Conservation (phyloP, 2,113 vertebrate genomes). For the Coptodon bakossiorum region DNA sequence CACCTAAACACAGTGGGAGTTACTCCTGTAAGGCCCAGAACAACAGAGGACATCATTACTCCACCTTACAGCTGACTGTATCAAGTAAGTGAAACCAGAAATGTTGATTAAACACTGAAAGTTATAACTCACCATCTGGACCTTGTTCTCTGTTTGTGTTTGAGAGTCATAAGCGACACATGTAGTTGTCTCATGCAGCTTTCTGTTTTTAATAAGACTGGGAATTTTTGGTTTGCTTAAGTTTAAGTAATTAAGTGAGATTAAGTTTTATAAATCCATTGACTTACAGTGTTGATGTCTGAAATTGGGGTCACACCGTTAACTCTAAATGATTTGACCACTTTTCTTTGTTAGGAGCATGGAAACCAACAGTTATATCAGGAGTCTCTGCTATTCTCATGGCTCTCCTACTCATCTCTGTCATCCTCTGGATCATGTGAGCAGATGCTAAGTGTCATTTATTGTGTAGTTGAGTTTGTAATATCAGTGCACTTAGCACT, state of each 20-base stretch:
- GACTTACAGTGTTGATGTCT: not conserved
- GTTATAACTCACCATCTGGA: rapidly evolving
- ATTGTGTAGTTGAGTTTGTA: not conserved
- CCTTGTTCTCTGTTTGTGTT: not conserved
- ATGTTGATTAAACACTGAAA: not conserved
- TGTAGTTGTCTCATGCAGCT: not conserved
- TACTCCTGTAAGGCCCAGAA: not conserved
- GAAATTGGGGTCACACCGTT: not conserved
- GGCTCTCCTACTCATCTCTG: not conserved
- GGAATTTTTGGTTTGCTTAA: rapidly evolving
- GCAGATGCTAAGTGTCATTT: not conserved
- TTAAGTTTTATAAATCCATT: not conserved
- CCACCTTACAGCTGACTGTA: not conserved
- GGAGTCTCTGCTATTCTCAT: not conserved
- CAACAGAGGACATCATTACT: not conserved
- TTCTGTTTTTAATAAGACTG: not conserved
- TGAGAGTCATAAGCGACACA: not conserved
- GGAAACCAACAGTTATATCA: not conserved
- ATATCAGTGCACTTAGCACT: not conserved
- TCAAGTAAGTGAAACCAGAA: not conserved
- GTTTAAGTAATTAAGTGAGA: not conserved
- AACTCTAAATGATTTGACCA: not conserved
- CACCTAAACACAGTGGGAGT: not conserved
- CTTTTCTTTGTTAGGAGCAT: not conserved
- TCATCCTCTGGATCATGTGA: not conserved